Evolutionary conservation across 2,888 invertebrate species (phyloP).

Genomic region (Frankliniella fusca): DNA sequence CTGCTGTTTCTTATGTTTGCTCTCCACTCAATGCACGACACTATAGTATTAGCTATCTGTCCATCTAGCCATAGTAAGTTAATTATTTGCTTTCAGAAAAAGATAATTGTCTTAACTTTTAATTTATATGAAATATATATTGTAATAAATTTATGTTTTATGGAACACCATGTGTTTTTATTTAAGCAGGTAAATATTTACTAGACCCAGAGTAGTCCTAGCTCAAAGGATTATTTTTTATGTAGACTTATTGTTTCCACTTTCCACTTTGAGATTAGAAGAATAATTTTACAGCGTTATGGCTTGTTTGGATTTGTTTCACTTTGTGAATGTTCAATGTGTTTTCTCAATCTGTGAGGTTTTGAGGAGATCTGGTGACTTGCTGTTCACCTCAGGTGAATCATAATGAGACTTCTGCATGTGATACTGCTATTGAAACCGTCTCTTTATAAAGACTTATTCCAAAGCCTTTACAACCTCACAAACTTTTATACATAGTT

Average conservation of each 20-base stretch:
- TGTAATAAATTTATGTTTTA: conserved; percentile 19
- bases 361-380: background rate
- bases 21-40: conserved; percentile 16
- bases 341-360: too few relatives aligned
- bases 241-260: background rate
- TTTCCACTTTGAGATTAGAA: background rate
- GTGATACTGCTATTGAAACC: conserved; percentile 14
- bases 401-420: conserved; percentile 20
- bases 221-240: background rate
- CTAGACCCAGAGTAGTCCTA: background rate
- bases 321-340: too few relatives aligned
- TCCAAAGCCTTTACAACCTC: background rate
- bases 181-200: background rate
- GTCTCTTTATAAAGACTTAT: conserved; percentile 5
- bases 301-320: too few relatives aligned
- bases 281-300: background rate
- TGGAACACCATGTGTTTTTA: conserved; percentile 16
- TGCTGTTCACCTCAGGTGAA: background rate
- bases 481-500: background rate
- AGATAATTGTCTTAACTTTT: background rate
- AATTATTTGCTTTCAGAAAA: conserved; percentile 18
- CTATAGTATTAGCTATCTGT: conserved; percentile 14
- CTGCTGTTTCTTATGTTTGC: conserved; percentile 21
- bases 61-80: conserved; percentile 22
- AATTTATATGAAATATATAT: conserved; percentile 22